phyloP scores from a whole-genome alignment of 2,113 vertebrate genomes.

The Coryphaenoides rupestris region DNA sequence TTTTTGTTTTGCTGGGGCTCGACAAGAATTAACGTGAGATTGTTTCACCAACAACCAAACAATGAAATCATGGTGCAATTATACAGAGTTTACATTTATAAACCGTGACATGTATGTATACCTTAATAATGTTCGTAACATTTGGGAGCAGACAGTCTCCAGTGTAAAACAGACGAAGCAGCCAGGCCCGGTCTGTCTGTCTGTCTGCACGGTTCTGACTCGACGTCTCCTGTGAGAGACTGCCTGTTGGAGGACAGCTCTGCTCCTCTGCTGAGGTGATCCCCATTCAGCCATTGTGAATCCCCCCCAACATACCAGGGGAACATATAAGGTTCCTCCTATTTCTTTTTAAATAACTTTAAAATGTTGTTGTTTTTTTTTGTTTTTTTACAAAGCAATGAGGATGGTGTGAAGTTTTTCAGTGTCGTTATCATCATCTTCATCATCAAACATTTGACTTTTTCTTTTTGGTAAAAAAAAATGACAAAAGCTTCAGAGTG shows the following conservation, averaged over 20 bases:
- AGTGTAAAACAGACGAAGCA: constrained; percentile 26
- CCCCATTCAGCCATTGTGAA: constrained; percentile 49
- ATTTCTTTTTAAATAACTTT: constrained; percentile 51
- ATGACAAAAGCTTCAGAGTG: constrained; percentile 39
- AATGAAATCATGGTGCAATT: constrained; percentile 60
- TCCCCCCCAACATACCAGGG: constrained; percentile 33
- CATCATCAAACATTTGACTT: constrained; percentile 2
- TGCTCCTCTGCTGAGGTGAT: constrained; percentile 20
- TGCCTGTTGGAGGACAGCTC: not conserved
- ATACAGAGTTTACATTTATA: constrained; percentile 70
- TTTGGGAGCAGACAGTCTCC: constrained; percentile 14
- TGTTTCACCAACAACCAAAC: constrained; percentile 57
- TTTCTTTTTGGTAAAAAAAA: no score
- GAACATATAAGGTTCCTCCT: constrained; percentile 12
- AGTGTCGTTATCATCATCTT: constrained; percentile 36
- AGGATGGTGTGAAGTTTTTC: constrained; percentile 48
- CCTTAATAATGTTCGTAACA: constrained; percentile 32
- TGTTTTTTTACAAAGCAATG: constrained; percentile 59
- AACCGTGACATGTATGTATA: constrained; percentile 47
- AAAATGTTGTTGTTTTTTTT: constrained; percentile 48
- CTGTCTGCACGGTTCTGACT: constrained; percentile 20
- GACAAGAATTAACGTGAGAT: constrained; percentile 40
- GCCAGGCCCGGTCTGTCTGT: not conserved
- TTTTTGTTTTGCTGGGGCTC: constrained; percentile 20
- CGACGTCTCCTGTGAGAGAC: constrained; percentile 24